Evolutionary conservation across 2,888 invertebrate species (phyloP).

Genomic region (Apodemia hepburni): DNA sequence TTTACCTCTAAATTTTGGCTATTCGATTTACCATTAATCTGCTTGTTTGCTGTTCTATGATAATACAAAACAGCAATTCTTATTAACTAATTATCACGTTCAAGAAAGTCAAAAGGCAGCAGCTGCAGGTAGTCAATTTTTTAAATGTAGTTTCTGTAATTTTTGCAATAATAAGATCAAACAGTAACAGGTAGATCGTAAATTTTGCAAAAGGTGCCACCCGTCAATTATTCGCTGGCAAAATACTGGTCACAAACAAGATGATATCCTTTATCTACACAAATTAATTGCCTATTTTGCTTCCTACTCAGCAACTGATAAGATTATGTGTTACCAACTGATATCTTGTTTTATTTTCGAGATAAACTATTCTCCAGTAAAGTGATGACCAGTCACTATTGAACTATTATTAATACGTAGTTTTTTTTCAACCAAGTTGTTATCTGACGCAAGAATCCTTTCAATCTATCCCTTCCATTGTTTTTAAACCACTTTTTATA

Average conservation of each 20-base stretch:
- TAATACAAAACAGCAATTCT: too few relatives aligned
- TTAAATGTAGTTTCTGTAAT: slow-evolving; percentile 6
- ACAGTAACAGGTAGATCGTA: slow-evolving; percentile 13
- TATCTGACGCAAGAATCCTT: slow-evolving; percentile 73
- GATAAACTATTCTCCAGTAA: slow-evolving; percentile 30
- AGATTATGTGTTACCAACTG: slow-evolving; percentile 1
- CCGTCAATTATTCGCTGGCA: slow-evolving; percentile 1
- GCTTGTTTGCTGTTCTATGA: too few relatives aligned
- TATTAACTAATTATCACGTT: too few relatives aligned
- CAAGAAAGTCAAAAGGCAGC: too few relatives aligned
- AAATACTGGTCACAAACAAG: neutral
- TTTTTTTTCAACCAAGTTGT: slow-evolving; percentile 58
- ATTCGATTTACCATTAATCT: too few relatives aligned
- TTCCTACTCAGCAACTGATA: neutral
- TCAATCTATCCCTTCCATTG: slow-evolving; percentile 76
- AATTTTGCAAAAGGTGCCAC: slow-evolving; percentile 9
- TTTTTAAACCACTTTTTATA: slow-evolving; percentile 74
- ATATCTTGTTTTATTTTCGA: slow-evolving; percentile 12
- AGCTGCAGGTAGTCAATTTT: too few relatives aligned
- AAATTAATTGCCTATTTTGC: slow-evolving; percentile 11
- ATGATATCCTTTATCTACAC: slow-evolving; percentile 23
- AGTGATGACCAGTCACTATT: slow-evolving; percentile 57
- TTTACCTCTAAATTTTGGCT: too few relatives aligned
- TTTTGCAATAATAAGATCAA: neutral
- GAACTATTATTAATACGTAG: slow-evolving; percentile 75